Evolutionary conservation across 2,888 invertebrate genomes (phyloP), one percentile per base, ranked within the genome.

Genomic region (Cyrtodaria siliqua): DNA sequence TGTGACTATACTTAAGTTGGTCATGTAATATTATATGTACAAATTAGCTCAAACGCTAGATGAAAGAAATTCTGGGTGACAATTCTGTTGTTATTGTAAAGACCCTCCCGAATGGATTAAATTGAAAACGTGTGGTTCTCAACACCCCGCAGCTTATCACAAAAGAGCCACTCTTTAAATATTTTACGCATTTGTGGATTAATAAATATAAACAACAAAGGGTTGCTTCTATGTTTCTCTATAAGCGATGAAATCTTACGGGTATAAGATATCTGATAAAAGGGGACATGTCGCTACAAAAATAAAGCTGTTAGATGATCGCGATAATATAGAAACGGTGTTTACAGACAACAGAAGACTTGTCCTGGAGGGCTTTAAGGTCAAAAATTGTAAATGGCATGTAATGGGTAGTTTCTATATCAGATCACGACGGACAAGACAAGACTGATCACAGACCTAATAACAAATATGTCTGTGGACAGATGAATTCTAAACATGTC

Each of bases 131-230:
- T 38, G 27, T 26, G 24, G 18, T 33, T 57, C 49, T 24, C 23
- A 49, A 67, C 29, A 57, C 59, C 67, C 59, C 27, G 20, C 20
- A 42, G 67, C n/a, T 9, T 49, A 23, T 52, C 38, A 57, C 59
- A 67, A 57, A 57, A 57, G 50, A 57, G 52, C 33, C 50, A 33
- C 59, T 40, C 59, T 49, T 67, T 52, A 24, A 61, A 59, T 14
- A 20, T 27, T 52, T 59, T 67, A 67, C 66, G 50, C 38, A 29
- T 59, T 55, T 59, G 20, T 59, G 59, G 67, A 67, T 67, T 67
- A 67, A 12, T 26, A 59, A 57, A 59, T 67, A 50, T 14, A 61
- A 50, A 47, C 59, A 20, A 52, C 38, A 67, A 26, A 12, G 18
- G 49, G 40, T 40, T 67, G 66, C 57, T 50, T 57, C 24, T 27